Base-by-base conservation (phyloP, 2,113 vertebrate genomes). In the Pterocles burchelli region DNA sequence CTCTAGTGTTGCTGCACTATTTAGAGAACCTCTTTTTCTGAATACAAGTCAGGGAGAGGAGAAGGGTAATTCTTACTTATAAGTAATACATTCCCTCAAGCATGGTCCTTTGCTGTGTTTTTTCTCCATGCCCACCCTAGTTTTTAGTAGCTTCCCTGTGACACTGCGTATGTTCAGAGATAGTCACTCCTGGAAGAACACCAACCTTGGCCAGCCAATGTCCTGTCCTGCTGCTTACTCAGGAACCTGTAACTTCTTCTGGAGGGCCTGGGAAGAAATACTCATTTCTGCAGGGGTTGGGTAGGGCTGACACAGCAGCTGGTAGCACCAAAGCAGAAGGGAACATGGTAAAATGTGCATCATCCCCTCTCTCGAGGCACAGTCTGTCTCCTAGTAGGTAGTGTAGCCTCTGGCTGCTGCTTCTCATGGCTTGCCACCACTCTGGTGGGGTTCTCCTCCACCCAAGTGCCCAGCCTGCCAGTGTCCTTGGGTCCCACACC, bases 151-250 rank as follows among this genome's bases (percentile, higher is more conserved):
- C 16, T 17, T 73, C 54, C 34, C 28, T 43, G 38, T 9, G 55
- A 43, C 2, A 1, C 9, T 46, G 4, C 14, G 34, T 36, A 11
- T 61, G 7, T 57, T 88, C 45, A 52, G 89, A 57, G 49, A 13
- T 7, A 55, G 54, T 57, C 13, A 21, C 0, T 19, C 20, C 34
- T 43, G 49, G 70, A n/a, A 36, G 73, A 81, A 46, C 25, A 16
- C 34, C 21, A 73, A 21, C 34, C 49, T 31, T 38, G 34, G 38
- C 45, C 28, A 33, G 34, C 21, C 4, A 3, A 46, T 51, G 34
- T 26, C 28, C 26, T 1, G 1, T 38, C 21, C n/a, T 48, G 17
- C 9, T 29, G 13, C 17, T 77, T 0, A 3, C 65, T 72, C 0
- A 0, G 52, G 62, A 83, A 75, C 31, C 24, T 45, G 21, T 66